Base-by-base conservation (phyloP, 2,797 vertebrate genomes). In the Acomys russatus region DNA sequence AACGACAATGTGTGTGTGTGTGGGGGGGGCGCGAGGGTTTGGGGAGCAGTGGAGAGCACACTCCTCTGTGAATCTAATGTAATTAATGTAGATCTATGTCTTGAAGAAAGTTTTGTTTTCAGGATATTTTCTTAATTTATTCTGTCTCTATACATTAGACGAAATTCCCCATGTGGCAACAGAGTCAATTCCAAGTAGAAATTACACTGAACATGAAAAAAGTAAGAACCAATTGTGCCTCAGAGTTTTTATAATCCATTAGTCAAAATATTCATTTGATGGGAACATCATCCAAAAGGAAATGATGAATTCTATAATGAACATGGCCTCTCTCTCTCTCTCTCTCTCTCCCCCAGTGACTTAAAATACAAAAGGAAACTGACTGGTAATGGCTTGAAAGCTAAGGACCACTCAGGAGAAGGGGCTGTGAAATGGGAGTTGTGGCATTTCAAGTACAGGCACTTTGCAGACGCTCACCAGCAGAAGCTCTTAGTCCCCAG, bases 51-150 rank as follows among this genome's bases (percentile, higher is more conserved):
- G 44, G 4, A 28, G 14, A 10, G 0, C 59, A 59, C 56, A 59
- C 33, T 59, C 78, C 54, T 80, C 33, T 59, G 54, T 66, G 97
- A 97, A 33, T 93, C 56, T 33, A 80, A 76, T 88, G 66, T 61
- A 64, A 61, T 25, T n/a, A 35, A 82, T 25, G 92, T 6, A 0
- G 87, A 82, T 79, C 63, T 88, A 35, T 78, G 96, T 85, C 68
- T 49, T 77, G 76, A 51, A 92, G 90, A 95, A 59, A 88, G 23
- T 78, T 95, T 86, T 83, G 73, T 92, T 92, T 96, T 85, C 33
- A 94, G 74, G 18, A 12, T 92, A 79, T 95, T 92, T 71, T 44
- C 23, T 94, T 63, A 95, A 70, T 90, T 96, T 70, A 10, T 76
- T 87, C 7, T 77, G 35, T 89, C 11, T 91, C 71, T 90, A 0